Conservation (phyloP, 2,113 vertebrate genomes). For the Sigmodon hispidus region DNA sequence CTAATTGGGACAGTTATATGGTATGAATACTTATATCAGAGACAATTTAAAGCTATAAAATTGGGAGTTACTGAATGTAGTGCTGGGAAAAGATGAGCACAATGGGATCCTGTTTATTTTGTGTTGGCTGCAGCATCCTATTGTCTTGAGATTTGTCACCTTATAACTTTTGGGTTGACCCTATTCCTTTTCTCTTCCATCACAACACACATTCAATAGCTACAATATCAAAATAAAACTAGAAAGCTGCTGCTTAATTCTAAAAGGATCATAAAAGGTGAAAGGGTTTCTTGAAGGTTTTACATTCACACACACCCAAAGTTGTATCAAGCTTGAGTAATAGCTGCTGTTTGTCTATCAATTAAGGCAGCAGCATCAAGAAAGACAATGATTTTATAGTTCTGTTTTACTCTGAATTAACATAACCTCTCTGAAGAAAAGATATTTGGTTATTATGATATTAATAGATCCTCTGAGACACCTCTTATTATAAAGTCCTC, state of each 20-base stretch:
- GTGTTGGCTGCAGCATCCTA: not conserved
- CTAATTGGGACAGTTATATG: not conserved
- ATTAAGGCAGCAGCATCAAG: conserved; percentile 20
- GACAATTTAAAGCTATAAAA: not conserved
- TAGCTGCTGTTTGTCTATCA: conserved; percentile 4
- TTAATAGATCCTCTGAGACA: not conserved
- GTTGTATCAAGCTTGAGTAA: not conserved
- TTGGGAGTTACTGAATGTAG: not conserved
- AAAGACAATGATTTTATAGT: conserved; percentile 25
- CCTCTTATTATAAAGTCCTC: not conserved
- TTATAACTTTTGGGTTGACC: conserved; percentile 5
- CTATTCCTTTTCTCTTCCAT: not conserved
- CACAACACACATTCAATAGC: not conserved
- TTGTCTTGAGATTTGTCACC: not conserved
- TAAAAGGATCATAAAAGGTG: not conserved
- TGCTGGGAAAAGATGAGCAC: not conserved
- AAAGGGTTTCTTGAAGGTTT: conserved; percentile 15
- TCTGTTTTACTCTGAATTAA: not conserved
- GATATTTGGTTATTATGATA: not conserved
- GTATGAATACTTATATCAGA: not conserved
- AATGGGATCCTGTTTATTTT: not conserved
- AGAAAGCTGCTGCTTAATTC: not conserved
- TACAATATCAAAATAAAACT: conserved; percentile 30
- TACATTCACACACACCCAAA: not conserved
- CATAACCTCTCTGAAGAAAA: conserved; percentile 17